Evolutionary conservation across 2,113 vertebrate genomes (phyloP).

Genomic region (Petrocephalus microphthalmus): DNA sequence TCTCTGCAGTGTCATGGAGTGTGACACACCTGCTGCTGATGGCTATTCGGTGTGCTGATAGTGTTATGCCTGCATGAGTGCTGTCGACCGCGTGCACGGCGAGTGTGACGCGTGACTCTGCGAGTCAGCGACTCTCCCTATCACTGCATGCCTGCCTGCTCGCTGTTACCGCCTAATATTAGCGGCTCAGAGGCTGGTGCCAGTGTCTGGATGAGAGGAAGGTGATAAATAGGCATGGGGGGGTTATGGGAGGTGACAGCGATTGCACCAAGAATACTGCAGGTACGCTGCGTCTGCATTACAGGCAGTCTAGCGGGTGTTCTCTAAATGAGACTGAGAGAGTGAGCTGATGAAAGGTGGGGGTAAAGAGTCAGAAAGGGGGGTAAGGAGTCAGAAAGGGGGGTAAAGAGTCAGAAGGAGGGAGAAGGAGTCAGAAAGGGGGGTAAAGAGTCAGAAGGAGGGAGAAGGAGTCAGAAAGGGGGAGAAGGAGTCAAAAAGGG

Average conservation of each 20-base stretch:
- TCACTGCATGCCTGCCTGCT: neutral
- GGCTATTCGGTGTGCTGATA: neutral
- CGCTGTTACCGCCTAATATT: conserved; percentile 56
- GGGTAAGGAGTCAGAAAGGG: neutral
- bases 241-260: conserved; percentile 36
- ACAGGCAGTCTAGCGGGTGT: conserved; percentile 63
- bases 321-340: conserved; percentile 57
- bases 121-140: neutral
- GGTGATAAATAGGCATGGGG: conserved; percentile 48
- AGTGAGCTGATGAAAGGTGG: neutral
- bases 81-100: neutral
- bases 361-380: conserved; percentile 2
- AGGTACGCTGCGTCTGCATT: conserved; percentile 63
- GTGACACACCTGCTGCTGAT: neutral
- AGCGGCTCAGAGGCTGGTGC: conserved; percentile 45
- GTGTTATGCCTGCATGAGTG: neutral
- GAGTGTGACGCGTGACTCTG: neutral
- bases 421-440: too few relatives aligned
- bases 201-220: conserved; percentile 56
- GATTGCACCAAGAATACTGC: conserved; percentile 56
- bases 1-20: neutral
- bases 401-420: conserved; percentile 44
- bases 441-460: too few relatives aligned
- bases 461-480: too few relatives aligned
- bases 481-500: too few relatives aligned